phyloP scores from a whole-genome alignment of 1,140 invertebrate genomes.

The Lucilia sericata region DNA sequence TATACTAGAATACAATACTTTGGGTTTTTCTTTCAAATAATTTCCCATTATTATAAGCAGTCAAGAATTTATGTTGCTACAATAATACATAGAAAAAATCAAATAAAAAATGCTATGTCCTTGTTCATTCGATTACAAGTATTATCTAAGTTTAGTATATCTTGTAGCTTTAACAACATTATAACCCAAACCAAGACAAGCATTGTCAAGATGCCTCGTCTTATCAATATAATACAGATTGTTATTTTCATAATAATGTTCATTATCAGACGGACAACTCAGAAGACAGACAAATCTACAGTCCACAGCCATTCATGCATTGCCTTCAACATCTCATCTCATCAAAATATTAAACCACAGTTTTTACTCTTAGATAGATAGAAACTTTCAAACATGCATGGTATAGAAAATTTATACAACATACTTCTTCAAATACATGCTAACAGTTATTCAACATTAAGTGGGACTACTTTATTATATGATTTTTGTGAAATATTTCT shows the following conservation, averaged over 20 bases:
- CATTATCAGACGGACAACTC: background rate
- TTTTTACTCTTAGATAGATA: background rate
- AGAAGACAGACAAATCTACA: background rate
- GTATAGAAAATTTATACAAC: background rate
- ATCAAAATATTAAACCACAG: background rate
- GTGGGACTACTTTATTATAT: too few species aligned
- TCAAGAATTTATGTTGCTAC: too few species aligned
- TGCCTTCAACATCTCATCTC: background rate
- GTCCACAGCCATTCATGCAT: background rate
- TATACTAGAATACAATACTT: too few species aligned
- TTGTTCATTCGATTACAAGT: background rate
- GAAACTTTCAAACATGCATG: background rate
- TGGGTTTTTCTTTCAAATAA: too few species aligned
- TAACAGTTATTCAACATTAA: too few species aligned
- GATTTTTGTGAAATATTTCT: too few species aligned
- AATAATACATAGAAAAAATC: background rate
- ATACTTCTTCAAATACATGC: background rate
- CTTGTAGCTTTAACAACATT: too few species aligned
- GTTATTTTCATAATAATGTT: background rate
- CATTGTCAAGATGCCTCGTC: conserved; percentile 9
- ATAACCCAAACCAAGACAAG: background rate
- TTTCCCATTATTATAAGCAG: too few species aligned
- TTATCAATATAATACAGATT: background rate
- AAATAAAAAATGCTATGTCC: background rate
- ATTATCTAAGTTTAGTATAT: background rate